Evolutionary conservation across 2,888 invertebrate species (phyloP), one percentile per base, ranked within the genome.

Genomic region (Dicyrtomina minuta): DNA sequence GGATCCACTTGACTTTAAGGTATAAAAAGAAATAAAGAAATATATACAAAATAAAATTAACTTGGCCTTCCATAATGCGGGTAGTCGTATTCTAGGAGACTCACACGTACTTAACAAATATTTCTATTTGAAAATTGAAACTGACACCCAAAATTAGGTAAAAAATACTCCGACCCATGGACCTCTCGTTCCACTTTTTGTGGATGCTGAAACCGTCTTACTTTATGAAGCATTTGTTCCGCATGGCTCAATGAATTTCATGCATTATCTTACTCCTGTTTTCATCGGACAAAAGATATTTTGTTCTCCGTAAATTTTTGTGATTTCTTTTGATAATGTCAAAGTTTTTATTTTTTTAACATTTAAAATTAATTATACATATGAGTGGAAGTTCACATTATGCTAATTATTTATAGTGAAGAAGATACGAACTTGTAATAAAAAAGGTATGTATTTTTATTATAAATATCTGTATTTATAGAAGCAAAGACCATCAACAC

Each of bases 141-240:
- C 33, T 33, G 4, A 33, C 3, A 33, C 41, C 41, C 17, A 17
- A 13, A 17, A 27, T 5, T 33, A 67, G 66, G 59, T 67, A 8
- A n/a, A 22, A 46, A 67, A 46, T 10, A 22, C 33, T 13, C 58
- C 66, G 1, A 72, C 72, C 13, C 69, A 72, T 39, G 75, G 74
- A 12, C 72, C 76, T 0, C 56, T 76, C 1, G 75, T 72, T 20
- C 76, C 76, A 3, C 73, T 72, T 27, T 44, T 75, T 4, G 39
- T 76, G 1, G 70, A 72, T 17, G 39, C 72, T 2, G 66, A 61
- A 20, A 59, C 72, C 0, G 67, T 68, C 0, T 17, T 73, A 8
- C 46, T 76, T 1, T 76, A 65, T 55, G 76, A 76, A 58, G 76
- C 46, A 0, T 55, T 43, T 26, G 60, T 76, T 10, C 71, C 76